Base-by-base conservation (phyloP, 1,140 invertebrate genomes). In the Lepidurus packardi region DNA sequence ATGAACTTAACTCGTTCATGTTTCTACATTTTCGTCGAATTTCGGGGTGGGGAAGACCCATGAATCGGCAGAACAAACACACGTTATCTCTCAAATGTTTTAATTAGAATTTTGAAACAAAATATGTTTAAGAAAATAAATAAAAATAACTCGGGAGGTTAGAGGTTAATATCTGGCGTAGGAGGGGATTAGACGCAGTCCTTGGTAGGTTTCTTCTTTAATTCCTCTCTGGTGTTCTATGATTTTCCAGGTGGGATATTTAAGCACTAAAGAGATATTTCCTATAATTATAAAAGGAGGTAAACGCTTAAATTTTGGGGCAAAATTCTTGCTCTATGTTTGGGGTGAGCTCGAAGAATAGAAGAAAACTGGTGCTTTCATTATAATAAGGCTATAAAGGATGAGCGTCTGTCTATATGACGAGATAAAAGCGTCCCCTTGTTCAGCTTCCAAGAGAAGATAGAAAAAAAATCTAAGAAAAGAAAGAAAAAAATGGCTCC, bases 331-430 rank as follows among this genome's bases (percentile, higher is more conserved):
- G 16, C 21, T 65, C 16, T 13, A 65, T n/a, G n/a, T n/a, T n/a
- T 5, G 13, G 13, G 13, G 21, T n/a, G n/a, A 65, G 16, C 53
- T 21, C 53, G 53, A 65, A 65, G 53, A 65, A 65, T 65, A 65
- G n/a, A 65, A 47, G 53, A 65, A 65, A 65, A 65, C 53, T 9
- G 53, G 53, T 65, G n/a, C 53, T 65, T 65, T 21, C n/a, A 65
- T 65, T 65, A 65, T 65, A 65, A 65, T 65, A 65, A 65, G 53
- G 53, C 53, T 65, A 65, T 65, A n/a, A 65, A 65, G 21, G 53
- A 65, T 21, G 53, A 65, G n/a, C 53, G 53, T 65, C 53, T 65
- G 13, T 65, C 53, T 65, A 65, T 65, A 65, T 65, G 53, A 65
- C 53, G 53, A 65, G 53, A 65, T 65, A 65, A 65, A 65, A 65